Percentiles rank a stretch among this genome's conserved stretches.
These are phyloP conservation scores for Muraenolepis orangiensis DNA, from an alignment of 2,797 vertebrate species.

Conservation along the genomic window DNA sequence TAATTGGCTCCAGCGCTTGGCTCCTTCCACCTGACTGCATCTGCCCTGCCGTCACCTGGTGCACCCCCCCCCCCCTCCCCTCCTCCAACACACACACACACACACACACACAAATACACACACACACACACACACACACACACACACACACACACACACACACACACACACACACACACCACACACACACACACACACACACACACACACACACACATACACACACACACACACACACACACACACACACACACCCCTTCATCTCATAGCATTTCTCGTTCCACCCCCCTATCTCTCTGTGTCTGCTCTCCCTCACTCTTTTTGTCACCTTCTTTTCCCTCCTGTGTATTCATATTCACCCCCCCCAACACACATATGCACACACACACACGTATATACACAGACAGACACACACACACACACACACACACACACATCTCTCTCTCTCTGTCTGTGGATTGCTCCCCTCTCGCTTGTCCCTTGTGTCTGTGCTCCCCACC, in stretches of 20 bases:
- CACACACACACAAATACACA: not conserved
- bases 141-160: not conserved
- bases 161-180: not conserved
- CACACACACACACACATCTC: too few relatives aligned
- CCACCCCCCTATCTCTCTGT: not conserved
- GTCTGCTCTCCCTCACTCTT: conserved; percentile 12
- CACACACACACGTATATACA: too few relatives aligned
- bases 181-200: not conserved
- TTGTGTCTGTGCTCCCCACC: not conserved
- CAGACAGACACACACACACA: too few relatives aligned
- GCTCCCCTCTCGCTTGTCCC: not conserved
- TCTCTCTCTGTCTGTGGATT: conserved; percentile 4
- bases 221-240: not conserved
- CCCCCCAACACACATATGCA: not conserved
- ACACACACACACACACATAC: not conserved
- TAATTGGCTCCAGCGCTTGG: conserved; percentile 70
- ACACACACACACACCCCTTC: not conserved
- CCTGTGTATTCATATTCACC: conserved; percentile 2
- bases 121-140: not conserved
- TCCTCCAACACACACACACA: not conserved
- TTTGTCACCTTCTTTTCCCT: not conserved
- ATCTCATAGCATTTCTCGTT: not conserved
- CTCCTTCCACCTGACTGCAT: conserved; percentile 63
- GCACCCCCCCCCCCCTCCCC: not conserved
- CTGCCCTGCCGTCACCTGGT: conserved; percentile 19